Evolutionary conservation across 2,113 vertebrate species (phyloP), one percentile per base, ranked within the genome.

Genomic region (Lasiurus cinereus): DNA sequence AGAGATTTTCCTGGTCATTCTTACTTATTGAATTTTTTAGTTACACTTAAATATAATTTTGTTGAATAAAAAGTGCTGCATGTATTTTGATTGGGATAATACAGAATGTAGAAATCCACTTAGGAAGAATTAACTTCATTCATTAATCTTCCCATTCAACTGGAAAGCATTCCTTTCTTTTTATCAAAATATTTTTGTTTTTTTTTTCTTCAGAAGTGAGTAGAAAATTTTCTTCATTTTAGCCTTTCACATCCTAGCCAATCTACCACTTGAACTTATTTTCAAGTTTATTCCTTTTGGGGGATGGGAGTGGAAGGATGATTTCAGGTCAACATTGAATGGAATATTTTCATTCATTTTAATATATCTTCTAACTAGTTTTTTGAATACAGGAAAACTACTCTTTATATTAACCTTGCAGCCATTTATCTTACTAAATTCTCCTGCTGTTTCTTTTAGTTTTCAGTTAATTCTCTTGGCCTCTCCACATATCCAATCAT

Each of bases 31-130:
- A 59, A 90, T 87, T 94, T 92, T 78, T 54, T 46, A 72, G 8
- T 36, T 74, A 93, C 86, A 91, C 24, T 90, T 93, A 83, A 83
- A 74, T 64, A 83, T 84, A 18, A 85, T 93, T 94, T 89, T 90
- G 12, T 50, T 77, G 29, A 92, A 27, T 73, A 94, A 83, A 88
- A 95, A 33, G 36, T 78, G 48, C 6, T 74, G 3, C 10, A 50
- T 6, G 8, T 39, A 46, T 88, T 91, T 92, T 54, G 16, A 54
- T 18, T 88, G 59, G 59, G 12, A 27, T 73, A 52, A 48, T 72
- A 76, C 7, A 64, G 74, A 93, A 77, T n/a, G 11, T 50, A 50
- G 33, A 80, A n/a, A 69, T 85, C 15, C 33, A 54, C 2, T 82
- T 43, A 86, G 72, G 52, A 85, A 84, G 29, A 79, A 67, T 72